These are phyloP conservation scores for Thamnaconus septentrionalis DNA, from an alignment of 2,113 vertebrate genomes.

Conservation along the genomic window DNA sequence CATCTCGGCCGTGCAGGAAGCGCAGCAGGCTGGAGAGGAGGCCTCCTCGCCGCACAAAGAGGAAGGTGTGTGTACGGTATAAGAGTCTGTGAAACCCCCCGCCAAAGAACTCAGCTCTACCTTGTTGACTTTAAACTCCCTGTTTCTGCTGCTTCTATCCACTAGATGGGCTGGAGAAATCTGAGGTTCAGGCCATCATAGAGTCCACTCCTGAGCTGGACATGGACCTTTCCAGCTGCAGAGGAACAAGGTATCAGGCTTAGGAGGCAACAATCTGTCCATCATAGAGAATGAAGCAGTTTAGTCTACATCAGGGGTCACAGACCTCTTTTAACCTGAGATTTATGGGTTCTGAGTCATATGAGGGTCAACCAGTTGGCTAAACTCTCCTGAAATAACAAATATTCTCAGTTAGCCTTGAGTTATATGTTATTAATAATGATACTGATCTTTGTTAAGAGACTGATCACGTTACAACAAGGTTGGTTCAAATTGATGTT, in stretches of 20 bases:
- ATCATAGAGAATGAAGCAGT: background rate
- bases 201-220: constrained; percentile 97
- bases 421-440: too few relatives aligned
- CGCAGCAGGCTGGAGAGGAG: constrained; percentile 62
- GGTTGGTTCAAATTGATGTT: too few relatives aligned
- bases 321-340: too few relatives aligned
- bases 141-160: constrained; percentile 47
- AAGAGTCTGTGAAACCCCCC: background rate
- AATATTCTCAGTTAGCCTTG: too few relatives aligned
- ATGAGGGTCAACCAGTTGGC: too few relatives aligned
- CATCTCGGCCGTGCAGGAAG: constrained; percentile 77
- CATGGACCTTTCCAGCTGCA: constrained; percentile 91
- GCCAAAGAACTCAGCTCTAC: background rate
- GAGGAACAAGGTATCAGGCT: constrained; percentile 84
- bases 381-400: too few relatives aligned
- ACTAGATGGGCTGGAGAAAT: constrained; percentile 84
- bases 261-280: background rate
- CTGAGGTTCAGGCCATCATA: constrained; percentile 97
- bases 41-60: background rate
- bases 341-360: too few relatives aligned
- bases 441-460: too few relatives aligned
- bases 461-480: too few relatives aligned
- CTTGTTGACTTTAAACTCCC: background rate
- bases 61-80: constrained; percentile 21
- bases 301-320: background rate